These are phyloP conservation scores for Gallinago undulata DNA, from an alignment of 2,113 vertebrate species.

Conservation along the genomic window DNA sequence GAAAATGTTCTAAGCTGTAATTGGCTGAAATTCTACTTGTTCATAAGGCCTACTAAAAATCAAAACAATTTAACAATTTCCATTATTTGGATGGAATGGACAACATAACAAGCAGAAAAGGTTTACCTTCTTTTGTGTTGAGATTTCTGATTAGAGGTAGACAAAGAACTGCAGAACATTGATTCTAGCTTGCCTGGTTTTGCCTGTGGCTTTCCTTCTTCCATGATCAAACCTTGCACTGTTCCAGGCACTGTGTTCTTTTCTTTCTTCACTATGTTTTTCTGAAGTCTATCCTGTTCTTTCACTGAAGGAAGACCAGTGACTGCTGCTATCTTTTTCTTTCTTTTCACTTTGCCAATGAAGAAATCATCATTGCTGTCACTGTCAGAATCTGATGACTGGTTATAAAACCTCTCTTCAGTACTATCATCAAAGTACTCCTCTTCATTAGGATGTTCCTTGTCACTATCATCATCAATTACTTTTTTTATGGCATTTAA, in stretches of 20 bases:
- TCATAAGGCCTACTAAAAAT: background rate
- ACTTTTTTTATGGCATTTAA: background rate
- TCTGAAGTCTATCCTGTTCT: background rate
- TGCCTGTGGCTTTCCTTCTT: background rate
- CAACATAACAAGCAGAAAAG: background rate
- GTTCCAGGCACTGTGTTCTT: background rate
- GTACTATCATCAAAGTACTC: constrained; percentile 94
- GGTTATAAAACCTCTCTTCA: constrained; percentile 92
- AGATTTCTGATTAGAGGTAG: constrained; percentile 54
- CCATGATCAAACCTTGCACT: background rate
- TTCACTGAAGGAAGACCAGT: constrained; percentile 1
- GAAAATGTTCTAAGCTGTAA: background rate
- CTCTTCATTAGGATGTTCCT: constrained; percentile 71
- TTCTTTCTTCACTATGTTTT: background rate
- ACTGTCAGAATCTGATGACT: constrained; percentile 86
- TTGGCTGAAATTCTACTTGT: background rate
- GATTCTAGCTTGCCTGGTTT: constrained; percentile 77
- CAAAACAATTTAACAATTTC: background rate
- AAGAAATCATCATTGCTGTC: constrained; percentile 89
- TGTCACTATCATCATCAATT: constrained; percentile 58
- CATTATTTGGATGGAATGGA: background rate
- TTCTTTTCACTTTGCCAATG: constrained; percentile 88
- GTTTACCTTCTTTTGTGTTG: constrained; percentile 69
- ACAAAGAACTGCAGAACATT: constrained; percentile 85
- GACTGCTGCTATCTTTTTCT: constrained; percentile 77